Conservation (phyloP, 2,797 vertebrate species). For the Anguilla obscura region DNA sequence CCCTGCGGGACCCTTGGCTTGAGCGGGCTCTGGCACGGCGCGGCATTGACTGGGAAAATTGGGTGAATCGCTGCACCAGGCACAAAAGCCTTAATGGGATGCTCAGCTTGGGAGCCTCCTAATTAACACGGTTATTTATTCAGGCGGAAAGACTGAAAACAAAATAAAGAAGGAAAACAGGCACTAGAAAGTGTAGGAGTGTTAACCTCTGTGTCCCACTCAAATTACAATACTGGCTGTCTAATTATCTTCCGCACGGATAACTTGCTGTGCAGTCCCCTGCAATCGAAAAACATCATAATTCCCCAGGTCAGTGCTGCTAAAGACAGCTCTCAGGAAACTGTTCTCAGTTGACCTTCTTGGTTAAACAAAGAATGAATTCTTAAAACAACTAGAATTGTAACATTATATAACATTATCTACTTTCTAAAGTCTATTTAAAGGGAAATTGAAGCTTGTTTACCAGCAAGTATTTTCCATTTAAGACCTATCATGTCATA, state of each 20-base stretch:
- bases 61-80: not conserved
- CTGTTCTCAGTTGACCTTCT: not conserved
- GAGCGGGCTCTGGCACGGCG: not conserved
- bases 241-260: not conserved
- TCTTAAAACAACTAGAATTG: not conserved
- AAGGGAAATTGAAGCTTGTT: not conserved
- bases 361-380: constrained; percentile 8
- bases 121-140: not conserved
- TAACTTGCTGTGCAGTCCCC: constrained; percentile 1
- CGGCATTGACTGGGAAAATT: not conserved
- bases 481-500: not conserved
- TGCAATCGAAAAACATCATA: not conserved
- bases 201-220: not conserved
- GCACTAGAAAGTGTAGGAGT: not conserved
- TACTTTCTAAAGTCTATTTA: not conserved
- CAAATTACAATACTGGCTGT: not conserved
- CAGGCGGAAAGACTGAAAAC: not conserved
- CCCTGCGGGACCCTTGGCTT: not conserved
- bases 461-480: not conserved
- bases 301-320: not conserved
- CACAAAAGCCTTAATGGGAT: not conserved
- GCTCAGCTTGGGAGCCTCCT: not conserved
- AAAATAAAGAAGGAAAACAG: constrained; percentile 6
- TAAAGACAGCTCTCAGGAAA: not conserved
- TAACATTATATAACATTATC: not conserved